Evolutionary conservation across 2,113 vertebrate species (phyloP).

Genomic region (Myotis yumanensis): DNA sequence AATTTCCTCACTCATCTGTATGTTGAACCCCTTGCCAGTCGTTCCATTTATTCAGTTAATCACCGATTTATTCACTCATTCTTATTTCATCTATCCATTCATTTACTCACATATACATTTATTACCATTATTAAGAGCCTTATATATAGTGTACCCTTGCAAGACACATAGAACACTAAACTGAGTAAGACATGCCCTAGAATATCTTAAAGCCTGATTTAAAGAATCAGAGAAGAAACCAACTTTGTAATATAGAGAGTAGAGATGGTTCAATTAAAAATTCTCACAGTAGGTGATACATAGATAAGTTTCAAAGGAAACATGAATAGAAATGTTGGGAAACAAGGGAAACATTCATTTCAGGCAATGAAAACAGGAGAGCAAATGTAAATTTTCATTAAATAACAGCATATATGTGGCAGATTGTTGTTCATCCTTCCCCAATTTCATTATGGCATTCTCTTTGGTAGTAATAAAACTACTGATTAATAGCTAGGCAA

Average conservation of each 20-base stretch:
- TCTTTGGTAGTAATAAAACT: background rate
- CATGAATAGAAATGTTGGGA: background rate
- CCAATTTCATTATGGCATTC: background rate
- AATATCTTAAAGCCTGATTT: background rate
- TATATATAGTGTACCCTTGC: background rate
- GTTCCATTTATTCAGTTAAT: background rate
- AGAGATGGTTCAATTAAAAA: background rate
- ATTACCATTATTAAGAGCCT: background rate
- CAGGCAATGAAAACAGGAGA: background rate
- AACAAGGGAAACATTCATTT: background rate
- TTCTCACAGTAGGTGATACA: background rate
- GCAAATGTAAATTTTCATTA: background rate
- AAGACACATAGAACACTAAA: background rate
- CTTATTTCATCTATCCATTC: background rate
- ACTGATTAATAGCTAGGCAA: background rate
- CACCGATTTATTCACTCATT: background rate
- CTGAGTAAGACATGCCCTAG: background rate
- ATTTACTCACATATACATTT: background rate
- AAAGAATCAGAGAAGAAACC: background rate
- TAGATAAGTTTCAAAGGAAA: background rate
- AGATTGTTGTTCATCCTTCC: background rate
- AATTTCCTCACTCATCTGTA: background rate
- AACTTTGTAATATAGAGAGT: background rate
- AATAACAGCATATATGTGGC: background rate
- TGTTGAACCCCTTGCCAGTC: background rate